phyloP scores from a whole-genome alignment of 2,888 invertebrate genomes.

The Nomada fucata region DNA sequence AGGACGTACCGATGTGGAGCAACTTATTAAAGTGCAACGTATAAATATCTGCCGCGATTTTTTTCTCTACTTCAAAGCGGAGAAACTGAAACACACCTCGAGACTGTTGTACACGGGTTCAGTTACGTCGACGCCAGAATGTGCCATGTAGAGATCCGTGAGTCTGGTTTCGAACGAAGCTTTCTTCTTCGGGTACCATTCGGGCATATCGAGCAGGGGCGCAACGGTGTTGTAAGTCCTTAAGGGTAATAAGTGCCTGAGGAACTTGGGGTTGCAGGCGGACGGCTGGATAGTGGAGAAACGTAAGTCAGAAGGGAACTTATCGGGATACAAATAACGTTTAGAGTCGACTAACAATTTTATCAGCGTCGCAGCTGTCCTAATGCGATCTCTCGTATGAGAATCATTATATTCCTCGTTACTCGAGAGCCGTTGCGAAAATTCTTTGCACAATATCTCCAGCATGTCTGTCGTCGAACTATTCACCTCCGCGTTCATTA shows the following conservation, averaged over 20 bases:
- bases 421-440: slow-evolving; percentile 55
- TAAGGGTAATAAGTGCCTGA: slow-evolving; percentile 73
- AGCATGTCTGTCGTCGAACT: slow-evolving; percentile 62
- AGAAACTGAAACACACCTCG: slow-evolving; percentile 34
- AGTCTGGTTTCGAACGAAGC: not conserved
- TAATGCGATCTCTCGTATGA: slow-evolving; percentile 52
- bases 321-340: slow-evolving; percentile 72
- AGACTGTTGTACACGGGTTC: slow-evolving; percentile 13
- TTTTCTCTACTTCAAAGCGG: not conserved
- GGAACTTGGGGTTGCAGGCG: slow-evolving; percentile 72
- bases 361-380: slow-evolving; percentile 69
- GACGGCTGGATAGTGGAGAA: slow-evolving; percentile 77
- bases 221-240: slow-evolving; percentile 77
- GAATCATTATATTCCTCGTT: not conserved
- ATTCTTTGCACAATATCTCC: slow-evolving; percentile 69
- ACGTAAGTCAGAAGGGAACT: slow-evolving; percentile 71
- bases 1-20: slow-evolving; percentile 27
- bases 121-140: not conserved
- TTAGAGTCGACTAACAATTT: slow-evolving; percentile 78
- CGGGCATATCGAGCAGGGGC: slow-evolving; percentile 76
- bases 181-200: slow-evolving; percentile 55
- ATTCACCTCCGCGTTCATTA: slow-evolving; percentile 43
- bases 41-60: not conserved
- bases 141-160: not conserved
- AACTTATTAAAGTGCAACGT: slow-evolving; percentile 25